Evolutionary conservation across 2,797 vertebrate species (phyloP).

Genomic region (Thunnus albacares): DNA sequence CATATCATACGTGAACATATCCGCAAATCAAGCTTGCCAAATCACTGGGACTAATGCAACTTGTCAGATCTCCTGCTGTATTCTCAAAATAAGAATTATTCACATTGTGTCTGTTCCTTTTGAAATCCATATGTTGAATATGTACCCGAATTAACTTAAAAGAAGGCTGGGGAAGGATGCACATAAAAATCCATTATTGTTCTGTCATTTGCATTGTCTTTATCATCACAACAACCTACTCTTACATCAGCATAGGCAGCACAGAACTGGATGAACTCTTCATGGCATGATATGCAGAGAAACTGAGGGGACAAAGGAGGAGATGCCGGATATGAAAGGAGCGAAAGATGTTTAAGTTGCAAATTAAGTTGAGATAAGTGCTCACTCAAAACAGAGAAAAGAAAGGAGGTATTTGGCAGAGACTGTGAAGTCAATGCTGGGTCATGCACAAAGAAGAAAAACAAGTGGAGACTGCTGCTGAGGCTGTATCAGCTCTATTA

Average conservation of each 20-base stretch:
- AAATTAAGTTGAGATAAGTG: slow-evolving; percentile 65
- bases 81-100: slow-evolving; percentile 23
- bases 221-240: slow-evolving; percentile 17
- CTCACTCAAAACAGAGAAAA: slow-evolving; percentile 32
- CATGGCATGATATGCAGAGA: slow-evolving; percentile 39
- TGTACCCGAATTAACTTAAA: slow-evolving; percentile 38
- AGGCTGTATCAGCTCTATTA: slow-evolving; percentile 36
- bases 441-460: slow-evolving; percentile 39
- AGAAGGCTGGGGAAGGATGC: background rate
- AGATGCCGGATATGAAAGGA: slow-evolving; percentile 23
- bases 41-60: slow-evolving; percentile 21
- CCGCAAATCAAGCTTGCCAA: slow-evolving; percentile 49
- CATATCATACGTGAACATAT: slow-evolving; percentile 41
- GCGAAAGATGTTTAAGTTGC: slow-evolving; percentile 33
- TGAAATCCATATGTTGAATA: slow-evolving; percentile 21
- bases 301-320: slow-evolving; percentile 36
- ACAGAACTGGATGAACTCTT: slow-evolving; percentile 46
- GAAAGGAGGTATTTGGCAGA: slow-evolving; percentile 34
- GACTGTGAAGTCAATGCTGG: slow-evolving; percentile 42
- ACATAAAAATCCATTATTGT: slow-evolving; percentile 34
- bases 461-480: slow-evolving; percentile 43
- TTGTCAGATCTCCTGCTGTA: slow-evolving; percentile 49
- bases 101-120: slow-evolving; percentile 20
- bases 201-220: slow-evolving; percentile 50
- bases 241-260: background rate